Evolutionary conservation across 2,113 vertebrate genomes (phyloP), one percentile per base, ranked within the genome.

Genomic region (Promerops cafer): DNA sequence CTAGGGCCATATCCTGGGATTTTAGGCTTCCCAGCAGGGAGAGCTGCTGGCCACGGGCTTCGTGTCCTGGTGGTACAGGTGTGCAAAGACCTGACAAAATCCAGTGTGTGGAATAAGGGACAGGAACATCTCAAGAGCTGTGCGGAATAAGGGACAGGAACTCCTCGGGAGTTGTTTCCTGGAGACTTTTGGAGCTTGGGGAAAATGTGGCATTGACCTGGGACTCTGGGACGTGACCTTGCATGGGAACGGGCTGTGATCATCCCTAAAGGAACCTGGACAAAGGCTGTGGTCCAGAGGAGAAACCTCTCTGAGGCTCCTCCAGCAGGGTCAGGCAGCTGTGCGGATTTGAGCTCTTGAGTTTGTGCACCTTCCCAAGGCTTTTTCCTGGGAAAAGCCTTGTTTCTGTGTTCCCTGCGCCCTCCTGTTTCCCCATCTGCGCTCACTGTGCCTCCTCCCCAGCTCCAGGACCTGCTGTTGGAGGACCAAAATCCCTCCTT

Each of bases 1-100:
- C 30, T 12, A 1, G 45, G 47, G 44, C 13, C 2, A 0, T 7
- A 10, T 16, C 70, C 56, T 1, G 7, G 53, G 26, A 18, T 64
- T 81, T 68, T 1, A 11, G 27, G 45, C 47, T 39, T 65, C 39
- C 53, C 42, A 57, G 45, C 40, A 39, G 53, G 4, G 56, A 54
- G 18, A 60, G 65, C 39, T 93, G 52, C 81, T 78, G 80, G 12
- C 33, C 16, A 2, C 2, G 13, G 37, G 35, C n/a, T 76, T 33
- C 3, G 7, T 47, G 49, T 70, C 33, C 37, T 14, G 52, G 35
- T 63, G 2, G 53, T 23, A 3, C 26, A 26, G 69, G 2, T 45
- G 69, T 57, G 75, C 53, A 26, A 18, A 65, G 54, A 45, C 2
- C 39, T 79, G 11, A 24, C 10, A 35, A 52, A 71, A 40, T 21